A percentile compares a stretch with the other conserved stretches of the same genome.
phyloP scores from a whole-genome alignment of 1,140 invertebrate species.

The Batillaria attramentaria region DNA sequence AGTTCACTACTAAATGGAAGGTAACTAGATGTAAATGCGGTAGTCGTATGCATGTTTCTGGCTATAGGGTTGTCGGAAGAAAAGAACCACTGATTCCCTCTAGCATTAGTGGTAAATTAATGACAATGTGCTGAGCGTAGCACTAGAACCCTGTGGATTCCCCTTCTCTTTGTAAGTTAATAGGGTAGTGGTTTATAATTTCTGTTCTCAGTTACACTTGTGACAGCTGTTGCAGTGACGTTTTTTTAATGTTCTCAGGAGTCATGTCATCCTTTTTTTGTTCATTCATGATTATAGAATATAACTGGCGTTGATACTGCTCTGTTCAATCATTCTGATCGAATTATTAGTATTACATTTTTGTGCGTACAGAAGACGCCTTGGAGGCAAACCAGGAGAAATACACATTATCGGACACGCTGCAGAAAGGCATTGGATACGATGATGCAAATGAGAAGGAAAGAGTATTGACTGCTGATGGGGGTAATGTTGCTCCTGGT shows the following conservation, averaged over 20 bases:
- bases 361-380: constrained; percentile 25
- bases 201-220: neutral
- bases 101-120: no score
- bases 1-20: constrained; percentile 23
- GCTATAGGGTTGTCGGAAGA: neutral
- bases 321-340: no score
- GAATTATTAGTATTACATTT: no score
- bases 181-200: no score
- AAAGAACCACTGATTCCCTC: no score
- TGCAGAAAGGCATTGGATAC: constrained; percentile 8
- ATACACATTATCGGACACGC: neutral
- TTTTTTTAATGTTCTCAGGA: no score
- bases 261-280: no score
- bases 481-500: neutral
- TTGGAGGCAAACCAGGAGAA: constrained; percentile 16
- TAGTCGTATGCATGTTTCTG: neutral
- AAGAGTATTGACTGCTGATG: no score
- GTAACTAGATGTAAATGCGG: neutral
- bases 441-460: neutral
- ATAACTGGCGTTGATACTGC: neutral
- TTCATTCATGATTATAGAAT: neutral
- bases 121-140: no score
- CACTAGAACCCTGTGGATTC: no score
- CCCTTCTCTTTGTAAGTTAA: no score
- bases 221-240: neutral